Evolutionary conservation across 2,797 vertebrate genomes (phyloP).

Genomic region (Pachyuromys duprasi): DNA sequence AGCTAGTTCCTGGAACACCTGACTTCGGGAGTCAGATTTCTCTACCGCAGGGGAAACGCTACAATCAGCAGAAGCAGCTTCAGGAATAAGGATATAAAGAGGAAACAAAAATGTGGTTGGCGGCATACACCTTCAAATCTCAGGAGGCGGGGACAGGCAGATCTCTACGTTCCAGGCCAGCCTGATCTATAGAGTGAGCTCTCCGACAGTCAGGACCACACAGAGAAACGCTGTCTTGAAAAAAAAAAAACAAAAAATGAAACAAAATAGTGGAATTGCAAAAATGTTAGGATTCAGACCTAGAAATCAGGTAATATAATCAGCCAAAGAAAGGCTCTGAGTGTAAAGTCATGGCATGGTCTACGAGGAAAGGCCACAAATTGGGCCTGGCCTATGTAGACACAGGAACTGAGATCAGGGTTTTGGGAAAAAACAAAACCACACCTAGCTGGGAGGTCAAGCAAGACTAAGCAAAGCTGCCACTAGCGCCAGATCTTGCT

Average conservation of each 20-base stretch:
- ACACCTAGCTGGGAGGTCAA: not conserved
- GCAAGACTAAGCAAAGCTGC: not conserved
- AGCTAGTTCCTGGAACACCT: conserved; percentile 67
- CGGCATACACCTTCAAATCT: not conserved
- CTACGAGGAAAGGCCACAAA: not conserved
- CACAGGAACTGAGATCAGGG: not conserved
- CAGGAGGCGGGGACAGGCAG: not conserved
- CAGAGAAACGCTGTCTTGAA: not conserved
- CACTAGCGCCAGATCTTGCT: not conserved
- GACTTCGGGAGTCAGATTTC: conserved; percentile 70
- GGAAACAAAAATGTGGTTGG: not conserved
- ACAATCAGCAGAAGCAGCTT: conserved; percentile 65
- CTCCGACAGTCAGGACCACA: not conserved
- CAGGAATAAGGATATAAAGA: conserved; percentile 8
- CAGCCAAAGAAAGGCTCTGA: conserved; percentile 34
- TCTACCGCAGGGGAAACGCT: conserved; percentile 8
- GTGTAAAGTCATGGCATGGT: not conserved
- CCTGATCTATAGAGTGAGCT: not conserved
- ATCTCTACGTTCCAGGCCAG: not conserved
- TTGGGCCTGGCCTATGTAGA: not conserved
- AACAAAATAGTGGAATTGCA: not conserved
- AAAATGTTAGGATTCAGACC: conserved; percentile 45
- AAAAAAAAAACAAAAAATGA: not conserved
- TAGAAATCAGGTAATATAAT: conserved; percentile 54
- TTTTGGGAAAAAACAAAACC: not conserved